Evolutionary conservation across 2,888 invertebrate species (phyloP).

Genomic region (Cistogaster globosa): DNA sequence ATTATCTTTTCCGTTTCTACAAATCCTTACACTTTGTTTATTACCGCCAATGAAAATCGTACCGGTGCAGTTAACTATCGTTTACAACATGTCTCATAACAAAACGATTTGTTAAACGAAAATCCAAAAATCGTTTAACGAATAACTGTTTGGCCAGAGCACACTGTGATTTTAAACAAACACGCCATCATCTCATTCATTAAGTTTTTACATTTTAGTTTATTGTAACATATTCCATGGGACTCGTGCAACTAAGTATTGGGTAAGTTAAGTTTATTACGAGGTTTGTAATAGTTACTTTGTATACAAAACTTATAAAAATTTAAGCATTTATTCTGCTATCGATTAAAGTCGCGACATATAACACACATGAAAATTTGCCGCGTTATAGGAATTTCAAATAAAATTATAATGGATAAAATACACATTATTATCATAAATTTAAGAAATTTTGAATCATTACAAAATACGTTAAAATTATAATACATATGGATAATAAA

Average conservation of each 20-base stretch:
- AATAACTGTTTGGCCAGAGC: slow-evolving; percentile 16
- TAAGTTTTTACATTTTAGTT: slow-evolving; percentile 63
- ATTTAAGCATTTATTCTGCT: too few relatives aligned
- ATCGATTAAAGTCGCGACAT: too few relatives aligned
- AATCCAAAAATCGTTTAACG: slow-evolving; percentile 19
- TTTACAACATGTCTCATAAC: slow-evolving; percentile 45
- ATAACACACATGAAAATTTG: too few relatives aligned
- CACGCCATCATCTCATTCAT: slow-evolving; percentile 70
- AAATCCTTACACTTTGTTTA: slow-evolving; percentile 37
- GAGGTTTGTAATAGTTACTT: background rate
- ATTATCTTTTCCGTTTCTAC: slow-evolving; percentile 24
- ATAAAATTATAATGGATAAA: too few relatives aligned
- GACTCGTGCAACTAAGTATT: background rate
- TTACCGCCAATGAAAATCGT: slow-evolving; percentile 29
- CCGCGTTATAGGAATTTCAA: too few relatives aligned
- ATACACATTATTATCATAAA: too few relatives aligned
- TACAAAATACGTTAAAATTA: too few relatives aligned
- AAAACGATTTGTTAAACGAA: slow-evolving; percentile 40
- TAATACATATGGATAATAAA: too few relatives aligned
- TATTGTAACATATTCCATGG: slow-evolving; percentile 27
- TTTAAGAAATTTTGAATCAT: too few relatives aligned
- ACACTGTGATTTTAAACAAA: slow-evolving; percentile 64
- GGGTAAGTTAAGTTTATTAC: background rate
- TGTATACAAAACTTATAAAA: too few relatives aligned
- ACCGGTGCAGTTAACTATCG: slow-evolving; percentile 22